Evolutionary conservation across 2,797 vertebrate species (phyloP).

Genomic region (Xenentodon cancila): DNA sequence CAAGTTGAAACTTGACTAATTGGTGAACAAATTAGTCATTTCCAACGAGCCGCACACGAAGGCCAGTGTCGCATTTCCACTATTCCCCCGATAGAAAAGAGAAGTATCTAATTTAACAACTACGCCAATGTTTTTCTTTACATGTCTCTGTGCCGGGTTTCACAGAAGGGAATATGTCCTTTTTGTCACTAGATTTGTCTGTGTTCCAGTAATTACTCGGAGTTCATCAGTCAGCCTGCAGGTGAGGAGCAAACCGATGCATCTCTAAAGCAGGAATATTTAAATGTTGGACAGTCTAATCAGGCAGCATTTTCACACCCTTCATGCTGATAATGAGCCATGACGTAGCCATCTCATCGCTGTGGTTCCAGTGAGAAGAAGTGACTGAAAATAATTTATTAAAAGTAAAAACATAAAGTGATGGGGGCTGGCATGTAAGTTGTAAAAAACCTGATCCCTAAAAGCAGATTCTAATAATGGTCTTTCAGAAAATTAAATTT

Average conservation of each 20-base stretch:
- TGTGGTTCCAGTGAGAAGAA: conserved; percentile 31
- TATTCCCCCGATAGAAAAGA: conserved; percentile 28
- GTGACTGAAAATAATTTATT: conserved; percentile 6
- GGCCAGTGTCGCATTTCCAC: conserved; percentile 19
- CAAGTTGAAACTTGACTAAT: no score
- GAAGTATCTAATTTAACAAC: conserved; percentile 15
- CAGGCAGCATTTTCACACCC: conserved; percentile 54
- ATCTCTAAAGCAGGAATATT: conserved; percentile 62
- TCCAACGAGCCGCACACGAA: no score
- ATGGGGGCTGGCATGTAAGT: background rate
- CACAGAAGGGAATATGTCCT: conserved; percentile 38
- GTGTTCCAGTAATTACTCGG: conserved; percentile 52
- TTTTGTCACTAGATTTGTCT: conserved; percentile 46
- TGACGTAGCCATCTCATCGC: background rate
- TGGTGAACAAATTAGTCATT: no score
- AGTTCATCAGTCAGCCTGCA: conserved; percentile 49
- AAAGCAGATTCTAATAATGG: background rate
- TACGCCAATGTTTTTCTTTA: background rate
- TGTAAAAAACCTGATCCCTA: conserved; percentile 3
- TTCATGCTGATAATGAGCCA: conserved; percentile 26
- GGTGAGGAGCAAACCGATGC: conserved; percentile 56
- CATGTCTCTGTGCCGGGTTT: background rate
- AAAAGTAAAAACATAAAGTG: no score
- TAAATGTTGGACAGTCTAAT: conserved; percentile 47
- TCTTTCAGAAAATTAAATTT: no score